Evolutionary conservation across 2,888 invertebrate genomes (phyloP), one percentile per base, ranked within the genome.

Genomic region (Melanostoma mellinum): DNA sequence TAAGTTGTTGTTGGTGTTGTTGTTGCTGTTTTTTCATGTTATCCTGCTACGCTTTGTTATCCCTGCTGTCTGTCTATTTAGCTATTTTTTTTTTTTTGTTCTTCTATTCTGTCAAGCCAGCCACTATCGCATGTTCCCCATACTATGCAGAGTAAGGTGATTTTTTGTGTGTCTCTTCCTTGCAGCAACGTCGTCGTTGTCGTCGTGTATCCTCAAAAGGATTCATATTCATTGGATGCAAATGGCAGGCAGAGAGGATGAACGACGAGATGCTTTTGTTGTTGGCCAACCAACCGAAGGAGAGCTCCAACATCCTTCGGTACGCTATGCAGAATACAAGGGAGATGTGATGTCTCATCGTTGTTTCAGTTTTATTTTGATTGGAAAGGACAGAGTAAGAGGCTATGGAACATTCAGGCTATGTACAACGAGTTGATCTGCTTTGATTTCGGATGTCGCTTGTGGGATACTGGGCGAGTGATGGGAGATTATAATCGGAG

Each of bases 211-310:
- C 73, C 78, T 74, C 68, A 50, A 63, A 82, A 82, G 84, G 79
- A 84, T 75, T 78, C 84, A 79, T 78, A 84, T 84, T 84, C 74
- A 78, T 78, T 60, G 74, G 71, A 84, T 84, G 78, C 78, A 84
- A 84, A 84, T 67, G 55, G 60, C 61, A 48, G 6, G 30, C 40
- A 53, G 30, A 38, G 52, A 61, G 65, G 71, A 44, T 52, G 69
- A 46, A 65, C 50, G 53, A 46, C 35, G 33, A 63, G 58, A 58
- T 73, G 72, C 68, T 74, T 65, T 84, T 84, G 78, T 84, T 84
- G 78, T 74, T 78, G 58, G 71, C 79, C 71, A 84, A 35, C 84
- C 84, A 84, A 84, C 78, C 79, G 58, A 84, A 84, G 74, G 71
- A 71, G 52, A 61, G 75, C 69, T 69, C 48, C 58, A 40, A 10